These are phyloP conservation scores for Dryobates pubescens DNA, from an alignment of 2,797 vertebrate species.

Conservation along the genomic window DNA sequence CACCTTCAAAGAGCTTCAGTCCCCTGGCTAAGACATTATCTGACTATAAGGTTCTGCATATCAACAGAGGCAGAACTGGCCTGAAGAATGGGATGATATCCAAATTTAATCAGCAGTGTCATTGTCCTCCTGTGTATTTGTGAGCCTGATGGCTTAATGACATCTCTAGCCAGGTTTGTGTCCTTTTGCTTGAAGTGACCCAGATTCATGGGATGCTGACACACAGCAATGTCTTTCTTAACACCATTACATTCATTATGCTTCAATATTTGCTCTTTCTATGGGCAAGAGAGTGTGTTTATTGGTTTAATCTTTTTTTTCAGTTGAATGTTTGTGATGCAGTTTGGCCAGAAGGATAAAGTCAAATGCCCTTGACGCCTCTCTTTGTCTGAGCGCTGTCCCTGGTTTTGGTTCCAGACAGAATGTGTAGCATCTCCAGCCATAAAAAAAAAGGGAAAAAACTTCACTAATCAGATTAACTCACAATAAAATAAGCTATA, in stretches of 20 bases:
- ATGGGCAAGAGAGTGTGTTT: not conserved
- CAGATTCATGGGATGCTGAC: not conserved
- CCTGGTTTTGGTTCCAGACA: not conserved
- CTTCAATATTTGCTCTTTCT: not conserved
- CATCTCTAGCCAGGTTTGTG: not conserved
- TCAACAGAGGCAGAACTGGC: not conserved
- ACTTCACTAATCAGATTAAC: not conserved
- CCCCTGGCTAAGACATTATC: not conserved
- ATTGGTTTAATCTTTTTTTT: not conserved
- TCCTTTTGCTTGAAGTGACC: not conserved
- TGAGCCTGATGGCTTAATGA: not conserved
- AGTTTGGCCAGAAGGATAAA: not conserved
- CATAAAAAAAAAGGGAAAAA: not conserved
- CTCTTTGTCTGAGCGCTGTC: not conserved
- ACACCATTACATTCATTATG: not conserved
- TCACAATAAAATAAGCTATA: not conserved
- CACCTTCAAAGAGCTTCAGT: not conserved
- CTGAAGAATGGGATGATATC: not conserved
- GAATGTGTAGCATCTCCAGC: rapidly evolving
- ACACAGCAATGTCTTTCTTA: not conserved
- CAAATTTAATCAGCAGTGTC: not conserved
- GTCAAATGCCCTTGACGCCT: not conserved
- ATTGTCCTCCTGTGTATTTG: not conserved
- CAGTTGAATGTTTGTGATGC: not conserved
- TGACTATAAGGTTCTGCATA: not conserved